Evolutionary conservation across 2,888 invertebrate genomes (phyloP), one percentile per base, ranked within the genome.

Genomic region (Drosophila rellima): DNA sequence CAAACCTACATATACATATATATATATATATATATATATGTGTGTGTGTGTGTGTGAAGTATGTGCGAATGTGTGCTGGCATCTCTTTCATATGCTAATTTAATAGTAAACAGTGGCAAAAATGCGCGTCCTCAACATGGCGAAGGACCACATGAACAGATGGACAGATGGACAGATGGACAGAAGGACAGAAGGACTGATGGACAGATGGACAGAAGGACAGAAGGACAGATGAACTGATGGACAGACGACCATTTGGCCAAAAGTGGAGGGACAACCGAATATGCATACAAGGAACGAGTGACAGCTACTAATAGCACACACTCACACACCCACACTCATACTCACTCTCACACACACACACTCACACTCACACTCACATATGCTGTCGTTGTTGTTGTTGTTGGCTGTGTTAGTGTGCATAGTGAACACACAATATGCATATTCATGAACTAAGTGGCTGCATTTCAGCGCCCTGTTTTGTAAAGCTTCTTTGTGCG

Each of bases 221-320:
- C 54, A 18, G 17, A 29, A 7, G 13, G 65, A 44, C 39, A n/a
- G 15, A 48, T 11, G 23, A 26, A 44, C 55, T 31, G 26, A 29
- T 18, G 33, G 42, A 15, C 42, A 18, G 39, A 15, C 26, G 7
- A 23, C 13, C 15, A 33, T 20, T 26, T 52, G 51, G 15, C 51
- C 23, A 51, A 51, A 65, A 65, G n/a, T 54, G 59, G 23, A 37
- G 39, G 56, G 45, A 73, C 64, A 74, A 23, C 37, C 63, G 42
- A 59, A 72, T 78, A 65, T 66, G 67, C 74, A 61, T 62, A 39
- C 67, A 67, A 74, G 78, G 62, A 68, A 60, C 69, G 55, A 77
- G 78, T 83, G 84, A 83, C 84, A 80, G 71, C 66, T 78, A 83
- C 84, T 81, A 81, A 80, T 81, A 84, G 72, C 78, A 73, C 69